phyloP scores from a whole-genome alignment of 2,888 invertebrate species.

The Neoascia interrupta region DNA sequence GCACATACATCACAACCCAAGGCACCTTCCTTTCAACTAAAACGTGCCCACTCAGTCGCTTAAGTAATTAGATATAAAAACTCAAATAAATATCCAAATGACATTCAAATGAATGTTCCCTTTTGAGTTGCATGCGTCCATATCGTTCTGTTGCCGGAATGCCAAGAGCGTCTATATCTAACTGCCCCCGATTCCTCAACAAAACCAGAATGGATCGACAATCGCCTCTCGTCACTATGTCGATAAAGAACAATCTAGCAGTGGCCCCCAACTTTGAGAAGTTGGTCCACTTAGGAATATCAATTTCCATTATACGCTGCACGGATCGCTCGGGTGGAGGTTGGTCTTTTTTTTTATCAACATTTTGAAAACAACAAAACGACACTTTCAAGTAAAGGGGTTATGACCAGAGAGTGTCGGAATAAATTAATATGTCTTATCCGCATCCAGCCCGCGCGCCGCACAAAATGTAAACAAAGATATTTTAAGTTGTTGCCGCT shows the following conservation, averaged over 20 bases:
- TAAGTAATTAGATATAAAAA: constrained; percentile 43
- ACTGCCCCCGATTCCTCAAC: constrained; percentile 36
- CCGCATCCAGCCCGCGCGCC: background rate
- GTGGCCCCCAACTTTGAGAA: constrained; percentile 60
- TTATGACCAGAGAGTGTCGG: constrained; percentile 40
- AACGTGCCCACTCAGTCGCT: constrained; percentile 45
- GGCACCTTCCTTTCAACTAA: constrained; percentile 13
- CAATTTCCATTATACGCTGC: constrained; percentile 14
- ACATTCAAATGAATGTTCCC: constrained; percentile 51
- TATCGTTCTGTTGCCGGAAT: no score
- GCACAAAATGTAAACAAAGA: constrained; percentile 53
- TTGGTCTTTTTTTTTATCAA: constrained; percentile 48
- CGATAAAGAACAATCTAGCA: constrained; percentile 43
- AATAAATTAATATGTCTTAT: constrained; percentile 56
- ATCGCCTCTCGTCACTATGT: background rate
- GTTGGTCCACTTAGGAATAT: constrained; percentile 58
- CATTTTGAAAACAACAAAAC: constrained; percentile 35
- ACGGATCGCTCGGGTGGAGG: constrained; percentile 18
- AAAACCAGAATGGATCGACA: constrained; percentile 37
- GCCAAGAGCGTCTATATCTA: constrained; percentile 30
- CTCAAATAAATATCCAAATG: constrained; percentile 34
- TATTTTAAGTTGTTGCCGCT: constrained; percentile 33
- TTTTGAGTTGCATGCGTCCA: background rate
- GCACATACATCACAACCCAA: background rate
- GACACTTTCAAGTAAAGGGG: constrained; percentile 41